Base-by-base conservation (phyloP, 2,113 vertebrate species). In the Rhinoptilus africanus region DNA sequence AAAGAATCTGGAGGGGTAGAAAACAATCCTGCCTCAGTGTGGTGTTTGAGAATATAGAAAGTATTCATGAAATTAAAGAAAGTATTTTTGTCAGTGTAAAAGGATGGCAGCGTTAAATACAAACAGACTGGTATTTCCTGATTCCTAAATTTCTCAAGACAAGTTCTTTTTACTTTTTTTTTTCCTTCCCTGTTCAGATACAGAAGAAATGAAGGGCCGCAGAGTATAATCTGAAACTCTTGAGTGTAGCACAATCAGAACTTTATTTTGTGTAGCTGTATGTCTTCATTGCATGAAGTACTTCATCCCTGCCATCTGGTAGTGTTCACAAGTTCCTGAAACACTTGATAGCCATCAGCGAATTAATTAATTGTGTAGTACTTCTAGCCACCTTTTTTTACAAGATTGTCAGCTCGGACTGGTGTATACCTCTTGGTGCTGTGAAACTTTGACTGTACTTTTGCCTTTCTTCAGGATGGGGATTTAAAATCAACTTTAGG, bases 141-240 rank as follows among this genome's bases (percentile, higher is more conserved):
- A 83, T 85, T 74, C 48, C 37, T 66, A 12, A 68, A 5, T n/a
- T 59, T 73, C 56, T 72, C 45, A 13, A 71, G 30, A 28, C 22
- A 69, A 47, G 23, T 39, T 34, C 7, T 4, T 20, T 4, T 10
- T 21, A 4, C 3, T 6, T 4, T 3, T 37, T 2, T 4, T 2
- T 14, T 14, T 24, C n/a, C 1, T 39, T 41, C 7, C 13, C 14
- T 34, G 0, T 56, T 81, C 35, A 75, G 18, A 48, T 48, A 30
- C 2, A 48, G 19, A 14, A 5, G 24, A 48, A 63, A 27, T 20
- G 1, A 77, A 62, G 21, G 35, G 2, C 19, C 4, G 0, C 35
- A 39, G 28, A 64, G 6, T 23, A 26, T 76, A 76, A 34, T 12
- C 22, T 71, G 67, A 85, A 91, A 63, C 22, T 57, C 11, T n/a